A percentile compares a stretch with the other conserved stretches of the same genome.
Conservation (phyloP, 1,140 invertebrate genomes). For the Drosophila bocqueti region DNA sequence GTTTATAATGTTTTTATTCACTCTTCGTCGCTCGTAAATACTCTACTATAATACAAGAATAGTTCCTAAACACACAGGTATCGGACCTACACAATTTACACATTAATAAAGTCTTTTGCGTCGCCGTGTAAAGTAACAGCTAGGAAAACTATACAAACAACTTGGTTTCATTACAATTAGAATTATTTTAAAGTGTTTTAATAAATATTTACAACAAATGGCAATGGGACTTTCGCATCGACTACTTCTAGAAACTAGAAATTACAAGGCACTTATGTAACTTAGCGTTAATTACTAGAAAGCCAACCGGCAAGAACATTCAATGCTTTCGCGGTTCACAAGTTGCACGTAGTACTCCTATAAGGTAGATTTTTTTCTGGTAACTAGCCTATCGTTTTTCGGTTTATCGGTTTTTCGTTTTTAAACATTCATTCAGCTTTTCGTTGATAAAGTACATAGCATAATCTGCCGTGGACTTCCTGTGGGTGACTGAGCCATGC, state of each 20-base stretch:
- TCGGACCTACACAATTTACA: constrained; percentile 37
- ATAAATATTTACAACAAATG: constrained; percentile 80
- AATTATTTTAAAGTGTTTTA: constrained; percentile 48
- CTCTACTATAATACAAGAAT: constrained; percentile 46
- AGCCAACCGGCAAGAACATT: constrained; percentile 51
- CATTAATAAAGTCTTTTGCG: constrained; percentile 67
- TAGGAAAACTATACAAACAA: constrained; percentile 55
- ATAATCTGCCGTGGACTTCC: constrained; percentile 13
- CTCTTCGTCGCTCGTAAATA: constrained; percentile 13
- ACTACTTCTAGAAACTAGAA: constrained; percentile 43
- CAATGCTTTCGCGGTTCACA: constrained; percentile 44
- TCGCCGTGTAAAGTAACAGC: constrained; percentile 54
- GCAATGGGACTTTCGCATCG: constrained; percentile 59
- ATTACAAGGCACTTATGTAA: constrained; percentile 48
- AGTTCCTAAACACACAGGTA: constrained; percentile 15
- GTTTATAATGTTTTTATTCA: constrained; percentile 13
- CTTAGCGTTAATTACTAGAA: constrained; percentile 22
- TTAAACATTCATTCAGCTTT: constrained; percentile 19
- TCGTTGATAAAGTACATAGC: constrained; percentile 22
- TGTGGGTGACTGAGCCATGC: constrained; percentile 40
- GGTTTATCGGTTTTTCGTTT: constrained; percentile 4
- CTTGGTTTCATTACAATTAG: constrained; percentile 21
- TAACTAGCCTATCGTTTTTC: constrained; percentile 11
- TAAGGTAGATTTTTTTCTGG: constrained; percentile 29
- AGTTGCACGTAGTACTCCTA: constrained; percentile 38